Evolutionary conservation across 2,797 vertebrate species (phyloP), one percentile per base, ranked within the genome.

Genomic region (Acestrorhynchus altus): DNA sequence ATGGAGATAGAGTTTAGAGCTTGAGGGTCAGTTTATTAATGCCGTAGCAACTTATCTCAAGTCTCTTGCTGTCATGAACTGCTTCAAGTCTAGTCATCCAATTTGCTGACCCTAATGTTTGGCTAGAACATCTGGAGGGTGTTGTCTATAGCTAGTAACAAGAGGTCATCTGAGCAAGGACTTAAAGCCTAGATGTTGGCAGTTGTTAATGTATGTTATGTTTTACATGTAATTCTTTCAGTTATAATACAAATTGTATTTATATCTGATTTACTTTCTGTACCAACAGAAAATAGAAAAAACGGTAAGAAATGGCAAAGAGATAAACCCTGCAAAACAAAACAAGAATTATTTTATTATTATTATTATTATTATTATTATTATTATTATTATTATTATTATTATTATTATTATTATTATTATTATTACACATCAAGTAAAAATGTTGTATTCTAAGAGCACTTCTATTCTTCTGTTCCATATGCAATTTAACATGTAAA

Each of bases 31-130:
- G 65, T 77, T 67, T 64, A 82, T 69, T 75, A 49, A 76, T 59
- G 68, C 82, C 57, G 64, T 76, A 70, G 64, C 51, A 69, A 26
- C 74, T 74, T 65, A 39, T 80, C 76, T 82, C 61, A 77, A 83
- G 80, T 68, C 59, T n/a, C 57, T 39, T 24, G 28, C 40, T 39
- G 0, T 63, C 22, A 86, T 78, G 70, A 85, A 81, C 82, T 81
- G 64, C 52, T 83, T 87, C 82, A 86, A 86, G 75, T 16, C 49
- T 65, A 61, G 7, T 91, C 80, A 92, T 93, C 88, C 90, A 90
- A 90, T 93, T 92, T 87, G 83, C 65, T 85, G 86, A 88, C 88
- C 88, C 81, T 4, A 42, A 81, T 65, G 86, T 90, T 90, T 88
- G 81, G 72, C 51, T 78, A 76, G 46, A 54, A 68, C 67, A 71